Base-by-base conservation (phyloP, 2,113 vertebrate species). In the Oplegnathus fasciatus region DNA sequence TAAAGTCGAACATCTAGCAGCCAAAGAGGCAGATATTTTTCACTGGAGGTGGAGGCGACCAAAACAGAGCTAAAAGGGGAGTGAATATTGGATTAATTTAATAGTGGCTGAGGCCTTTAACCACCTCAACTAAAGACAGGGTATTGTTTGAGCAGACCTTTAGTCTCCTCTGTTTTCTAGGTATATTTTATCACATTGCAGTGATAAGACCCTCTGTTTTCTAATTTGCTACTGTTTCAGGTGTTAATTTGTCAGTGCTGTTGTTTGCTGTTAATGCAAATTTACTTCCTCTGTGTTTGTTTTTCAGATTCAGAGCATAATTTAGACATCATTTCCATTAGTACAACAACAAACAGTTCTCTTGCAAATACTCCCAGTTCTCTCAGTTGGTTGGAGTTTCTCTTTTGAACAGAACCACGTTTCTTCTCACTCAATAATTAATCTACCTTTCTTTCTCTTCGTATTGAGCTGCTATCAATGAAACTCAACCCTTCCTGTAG, bases 91-190 rank as follows among this genome's bases (percentile, higher is more conserved):
- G 5, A 2, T 44, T 9, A 22, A 37, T 20, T 24, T 10, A 71
- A 71, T 9, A 26, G 50, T 55, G 50, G 2, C 10, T 2, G 3
- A 34, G 34, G 26, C 34, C 17, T 42, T 14, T 3, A 58, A n/a
- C 32, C 64, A 18, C 14, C 30, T 50, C 22, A 18, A 50, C 28
- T 50, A 42, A 64, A 44, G 70, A 71, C 46, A 11, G 15, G 26
- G 40, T n/a, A n/a, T n/a, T n/a, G n/a, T 42, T 42, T 14, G 14
- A 14, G 62, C 26, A 44, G 34, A 75, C 34, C 66, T 77, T 80
- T 48, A 10, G 54, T 68, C 54, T 70, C 61, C 52, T 30, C 10
- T 15, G 6, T 46, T 72, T 57, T 52, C 40, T 28, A 13, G 5
- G 2, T 37, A 30, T 9, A 54, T 61, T 55, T 50, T 5, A 9